phyloP scores from a whole-genome alignment of 92 coral and sea anemone species.

The Epizoanthus rinbou region DNA sequence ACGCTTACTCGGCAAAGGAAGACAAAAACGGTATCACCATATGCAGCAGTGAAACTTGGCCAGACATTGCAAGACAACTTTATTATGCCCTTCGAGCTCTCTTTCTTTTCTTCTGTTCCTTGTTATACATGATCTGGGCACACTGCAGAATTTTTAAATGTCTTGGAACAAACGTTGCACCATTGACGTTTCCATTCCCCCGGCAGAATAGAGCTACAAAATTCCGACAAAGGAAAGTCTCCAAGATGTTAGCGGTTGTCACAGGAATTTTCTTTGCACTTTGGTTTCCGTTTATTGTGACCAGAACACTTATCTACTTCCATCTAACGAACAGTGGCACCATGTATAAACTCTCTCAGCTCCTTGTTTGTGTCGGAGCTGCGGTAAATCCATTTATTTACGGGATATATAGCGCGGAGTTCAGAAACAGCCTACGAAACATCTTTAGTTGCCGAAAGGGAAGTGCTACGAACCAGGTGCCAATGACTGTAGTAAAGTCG shows the following conservation, averaged over 20 bases:
- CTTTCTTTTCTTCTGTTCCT: neutral
- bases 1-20: conserved; percentile 5
- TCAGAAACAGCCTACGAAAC: neutral
- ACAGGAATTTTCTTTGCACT: conserved; percentile 9
- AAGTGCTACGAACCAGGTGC: neutral
- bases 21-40: neutral
- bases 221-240: neutral
- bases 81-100: conserved; percentile 1
- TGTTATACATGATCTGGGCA: conserved; percentile 19
- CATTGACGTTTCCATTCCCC: neutral
- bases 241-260: conserved; percentile 8
- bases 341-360: neutral
- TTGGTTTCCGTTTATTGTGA: conserved; percentile 15
- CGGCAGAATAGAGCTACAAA: neutral
- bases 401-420: conserved; percentile 1
- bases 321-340: conserved; percentile 8
- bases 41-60: conserved; percentile 5
- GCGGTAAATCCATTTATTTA: conserved; percentile 10
- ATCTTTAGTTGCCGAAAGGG: neutral
- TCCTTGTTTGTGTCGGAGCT: conserved; percentile 10
- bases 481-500: neutral
- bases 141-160: conserved; percentile 1
- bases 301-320: conserved; percentile 6
- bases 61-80: conserved; percentile 18
- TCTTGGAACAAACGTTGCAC: neutral